Conservation (phyloP, 1,140 invertebrate genomes). For the Paraescarpia echinospica region DNA sequence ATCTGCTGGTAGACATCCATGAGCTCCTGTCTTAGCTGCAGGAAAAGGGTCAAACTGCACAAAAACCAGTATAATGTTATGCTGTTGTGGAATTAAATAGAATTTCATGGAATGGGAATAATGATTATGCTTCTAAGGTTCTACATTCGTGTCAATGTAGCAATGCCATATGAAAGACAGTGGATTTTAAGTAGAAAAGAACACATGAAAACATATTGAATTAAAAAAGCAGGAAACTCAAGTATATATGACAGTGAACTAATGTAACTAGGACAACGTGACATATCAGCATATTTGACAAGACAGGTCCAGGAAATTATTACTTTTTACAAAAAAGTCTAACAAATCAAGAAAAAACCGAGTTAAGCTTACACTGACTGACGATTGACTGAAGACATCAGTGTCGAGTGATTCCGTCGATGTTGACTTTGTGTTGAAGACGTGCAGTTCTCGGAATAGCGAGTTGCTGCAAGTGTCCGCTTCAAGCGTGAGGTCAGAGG, state of each 20-base stretch:
- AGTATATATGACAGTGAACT: background rate
- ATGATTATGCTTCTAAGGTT: background rate
- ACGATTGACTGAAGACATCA: background rate
- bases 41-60: background rate
- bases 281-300: background rate
- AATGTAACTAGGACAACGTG: background rate
- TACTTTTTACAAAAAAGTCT: background rate
- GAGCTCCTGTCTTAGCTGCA: background rate
- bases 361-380: background rate
- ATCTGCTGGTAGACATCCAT: background rate
- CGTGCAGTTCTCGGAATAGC: slow-evolving; percentile 30
- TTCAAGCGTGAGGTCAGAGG: background rate
- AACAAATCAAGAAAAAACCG: background rate
- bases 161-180: too few species aligned
- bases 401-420: slow-evolving; percentile 7
- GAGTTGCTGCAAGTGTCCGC: slow-evolving; percentile 21
- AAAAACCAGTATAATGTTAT: background rate
- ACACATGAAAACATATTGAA: background rate
- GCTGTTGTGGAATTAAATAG: background rate
- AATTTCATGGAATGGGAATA: background rate
- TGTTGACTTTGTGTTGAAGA: background rate
- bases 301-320: background rate
- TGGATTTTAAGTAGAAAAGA: background rate
- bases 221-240: background rate
- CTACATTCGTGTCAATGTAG: background rate